These are phyloP conservation scores for Theonella swinhoei DNA, from an alignment of 37 sponge, comb jelly and placozoan genomes.

Conservation along the genomic window DNA sequence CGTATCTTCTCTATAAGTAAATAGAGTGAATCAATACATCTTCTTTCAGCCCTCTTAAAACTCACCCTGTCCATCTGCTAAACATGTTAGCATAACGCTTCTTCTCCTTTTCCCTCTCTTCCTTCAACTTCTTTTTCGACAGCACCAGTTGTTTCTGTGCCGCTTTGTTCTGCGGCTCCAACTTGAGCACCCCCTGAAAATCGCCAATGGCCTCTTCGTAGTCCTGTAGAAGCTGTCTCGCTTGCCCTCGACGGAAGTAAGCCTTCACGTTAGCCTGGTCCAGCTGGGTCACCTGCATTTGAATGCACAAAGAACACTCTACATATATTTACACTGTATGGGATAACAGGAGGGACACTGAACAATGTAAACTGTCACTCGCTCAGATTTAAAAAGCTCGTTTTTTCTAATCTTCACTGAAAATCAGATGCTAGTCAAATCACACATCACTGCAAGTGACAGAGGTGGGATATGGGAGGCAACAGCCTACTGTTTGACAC, in stretches of 20 bases:
- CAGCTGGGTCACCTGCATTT: conserved; percentile 58
- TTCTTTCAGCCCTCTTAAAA: background rate
- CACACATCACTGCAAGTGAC: too few relatives aligned
- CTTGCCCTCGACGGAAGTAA: conserved; percentile 92
- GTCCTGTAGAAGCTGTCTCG: conserved; percentile 69
- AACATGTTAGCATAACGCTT: conserved; percentile 86
- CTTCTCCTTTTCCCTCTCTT: conserved; percentile 67
- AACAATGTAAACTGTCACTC: too few relatives aligned
- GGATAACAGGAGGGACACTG: too few relatives aligned
- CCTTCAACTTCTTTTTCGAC: conserved; percentile 54
- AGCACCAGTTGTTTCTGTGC: conserved; percentile 45
- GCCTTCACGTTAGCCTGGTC: conserved; percentile 87
- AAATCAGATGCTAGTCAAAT: too few relatives aligned
- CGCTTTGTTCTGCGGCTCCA: conserved; percentile 88
- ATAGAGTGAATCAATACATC: background rate
- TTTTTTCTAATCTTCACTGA: too few relatives aligned
- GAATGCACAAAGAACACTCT: background rate
- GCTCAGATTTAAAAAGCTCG: too few relatives aligned
- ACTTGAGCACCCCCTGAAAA: conserved; percentile 79
- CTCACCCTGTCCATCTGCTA: background rate
- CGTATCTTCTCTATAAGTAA: background rate
- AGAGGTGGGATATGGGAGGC: too few relatives aligned
- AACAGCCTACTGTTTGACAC: too few relatives aligned
- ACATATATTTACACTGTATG: too few relatives aligned
- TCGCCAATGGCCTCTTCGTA: conserved; percentile 77